These are phyloP conservation scores for Blennius ocellaris DNA, from an alignment of 2,113 vertebrate species.

Conservation along the genomic window DNA sequence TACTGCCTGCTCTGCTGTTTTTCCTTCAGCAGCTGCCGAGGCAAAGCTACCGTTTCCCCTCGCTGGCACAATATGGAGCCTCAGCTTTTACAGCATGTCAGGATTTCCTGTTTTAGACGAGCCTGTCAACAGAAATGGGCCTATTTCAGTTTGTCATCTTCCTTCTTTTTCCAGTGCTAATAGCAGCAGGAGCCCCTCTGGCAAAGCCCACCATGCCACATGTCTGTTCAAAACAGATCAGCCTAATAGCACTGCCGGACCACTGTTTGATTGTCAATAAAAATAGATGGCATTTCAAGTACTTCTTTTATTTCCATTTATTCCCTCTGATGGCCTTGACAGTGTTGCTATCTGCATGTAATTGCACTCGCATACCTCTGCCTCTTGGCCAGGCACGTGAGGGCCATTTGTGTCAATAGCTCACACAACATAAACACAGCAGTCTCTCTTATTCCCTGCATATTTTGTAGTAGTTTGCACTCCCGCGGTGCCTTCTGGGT, in stretches of 20 bases:
- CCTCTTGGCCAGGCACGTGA: conserved; percentile 26
- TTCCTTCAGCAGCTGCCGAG: conserved; percentile 55
- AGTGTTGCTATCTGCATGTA: conserved; percentile 62
- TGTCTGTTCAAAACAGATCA: conserved; percentile 54
- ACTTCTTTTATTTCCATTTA: conserved; percentile 60
- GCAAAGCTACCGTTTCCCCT: conserved; percentile 42
- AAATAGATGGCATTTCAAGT: conserved; percentile 59
- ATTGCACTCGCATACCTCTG: conserved; percentile 39
- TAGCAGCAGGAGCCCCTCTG: conserved; percentile 50
- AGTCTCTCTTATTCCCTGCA: conserved; percentile 5
- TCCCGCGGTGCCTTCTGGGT: neutral
- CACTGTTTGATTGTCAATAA: conserved; percentile 66
- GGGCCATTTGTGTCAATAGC: conserved; percentile 36
- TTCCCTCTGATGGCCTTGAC: conserved; percentile 57
- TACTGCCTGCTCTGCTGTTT: conserved; percentile 50
- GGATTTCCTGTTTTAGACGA: conserved; percentile 65
- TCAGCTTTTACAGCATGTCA: conserved; percentile 68
- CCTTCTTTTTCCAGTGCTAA: conserved; percentile 54
- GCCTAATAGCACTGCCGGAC: conserved; percentile 55
- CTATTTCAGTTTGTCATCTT: conserved; percentile 63
- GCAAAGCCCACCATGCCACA: conserved; percentile 46
- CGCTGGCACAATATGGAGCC: conserved; percentile 51
- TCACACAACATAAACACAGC: conserved; percentile 32
- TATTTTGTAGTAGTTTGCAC: conserved; percentile 1
- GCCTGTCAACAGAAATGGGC: conserved; percentile 63